Percentiles rank a stretch among this genome's conserved stretches.
phyloP scores from a whole-genome alignment of 1,140 invertebrate genomes.

The Zaprionus capensis region DNA sequence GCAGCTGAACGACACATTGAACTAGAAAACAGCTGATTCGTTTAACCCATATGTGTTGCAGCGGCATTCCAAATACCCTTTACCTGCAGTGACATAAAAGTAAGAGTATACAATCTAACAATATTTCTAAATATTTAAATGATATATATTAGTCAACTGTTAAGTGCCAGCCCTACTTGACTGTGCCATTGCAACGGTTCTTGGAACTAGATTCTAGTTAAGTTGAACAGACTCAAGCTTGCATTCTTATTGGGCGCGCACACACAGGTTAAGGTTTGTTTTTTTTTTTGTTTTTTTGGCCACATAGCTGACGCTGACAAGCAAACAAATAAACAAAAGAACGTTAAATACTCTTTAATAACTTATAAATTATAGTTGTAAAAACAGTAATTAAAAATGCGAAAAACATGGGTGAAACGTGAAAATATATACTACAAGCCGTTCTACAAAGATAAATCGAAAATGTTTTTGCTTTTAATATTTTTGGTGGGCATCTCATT shows the following conservation, averaged over 20 bases:
- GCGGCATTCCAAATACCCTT: not conserved
- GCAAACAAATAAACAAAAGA: slow-evolving; percentile 42
- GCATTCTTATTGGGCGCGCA: not conserved
- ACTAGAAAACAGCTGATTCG: slow-evolving; percentile 27
- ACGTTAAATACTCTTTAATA: not conserved
- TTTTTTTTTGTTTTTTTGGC: slow-evolving; percentile 25
- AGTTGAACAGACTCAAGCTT: not conserved
- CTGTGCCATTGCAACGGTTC: not conserved
- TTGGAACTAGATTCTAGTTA: not conserved
- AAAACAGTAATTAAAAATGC: slow-evolving; percentile 55
- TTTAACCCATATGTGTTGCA: slow-evolving; percentile 24
- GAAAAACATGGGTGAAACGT: slow-evolving; percentile 82
- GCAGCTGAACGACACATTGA: slow-evolving; percentile 25
- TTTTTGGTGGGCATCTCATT: slow-evolving; percentile 80
- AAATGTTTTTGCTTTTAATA: slow-evolving; percentile 75
- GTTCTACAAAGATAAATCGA: slow-evolving; percentile 83
- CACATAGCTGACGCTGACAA: slow-evolving; percentile 37
- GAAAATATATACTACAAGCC: slow-evolving; percentile 84
- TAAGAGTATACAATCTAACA: not conserved
- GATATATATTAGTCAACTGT: not conserved
- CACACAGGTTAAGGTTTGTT: slow-evolving; percentile 37
- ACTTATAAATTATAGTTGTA: slow-evolving; percentile 3
- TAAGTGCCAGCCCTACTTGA: not conserved
- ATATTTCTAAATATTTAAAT: not conserved
- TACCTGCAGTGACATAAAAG: not conserved